phyloP scores from a whole-genome alignment of 2,113 vertebrate species.

The Calidris pygmaea region DNA sequence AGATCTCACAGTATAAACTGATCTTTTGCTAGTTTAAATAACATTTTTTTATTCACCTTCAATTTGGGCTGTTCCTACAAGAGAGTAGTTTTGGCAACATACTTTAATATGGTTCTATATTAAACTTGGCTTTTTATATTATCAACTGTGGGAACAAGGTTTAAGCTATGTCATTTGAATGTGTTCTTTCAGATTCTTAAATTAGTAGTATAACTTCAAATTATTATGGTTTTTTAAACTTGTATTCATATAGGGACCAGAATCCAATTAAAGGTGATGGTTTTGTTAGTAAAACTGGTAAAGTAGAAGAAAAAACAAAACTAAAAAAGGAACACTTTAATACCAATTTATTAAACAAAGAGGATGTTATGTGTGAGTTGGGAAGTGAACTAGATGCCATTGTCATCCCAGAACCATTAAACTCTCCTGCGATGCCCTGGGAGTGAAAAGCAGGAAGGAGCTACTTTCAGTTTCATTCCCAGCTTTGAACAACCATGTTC shows the following conservation, averaged over 20 bases:
- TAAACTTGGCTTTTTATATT: not conserved
- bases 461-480: not conserved
- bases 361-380: not conserved
- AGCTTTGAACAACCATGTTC: not conserved
- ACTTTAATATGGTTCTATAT: not conserved
- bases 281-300: not conserved
- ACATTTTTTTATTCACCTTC: not conserved
- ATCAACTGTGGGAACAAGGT: not conserved
- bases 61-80: not conserved
- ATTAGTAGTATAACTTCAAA: not conserved
- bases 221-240: not conserved
- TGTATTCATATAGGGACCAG: not conserved
- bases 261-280: not conserved
- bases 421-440: accelerated
- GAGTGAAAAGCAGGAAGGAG: not conserved
- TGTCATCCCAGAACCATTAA: not conserved
- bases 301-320: not conserved
- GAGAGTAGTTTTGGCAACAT: not conserved
- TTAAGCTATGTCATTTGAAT: not conserved
- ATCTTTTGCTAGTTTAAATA: not conserved
- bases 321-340: not conserved
- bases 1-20: not conserved
- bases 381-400: not conserved
- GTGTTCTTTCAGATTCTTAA: not conserved
- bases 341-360: not conserved